Conservation (phyloP, 2,888 invertebrate genomes). For the Hypercompe scribonia region DNA sequence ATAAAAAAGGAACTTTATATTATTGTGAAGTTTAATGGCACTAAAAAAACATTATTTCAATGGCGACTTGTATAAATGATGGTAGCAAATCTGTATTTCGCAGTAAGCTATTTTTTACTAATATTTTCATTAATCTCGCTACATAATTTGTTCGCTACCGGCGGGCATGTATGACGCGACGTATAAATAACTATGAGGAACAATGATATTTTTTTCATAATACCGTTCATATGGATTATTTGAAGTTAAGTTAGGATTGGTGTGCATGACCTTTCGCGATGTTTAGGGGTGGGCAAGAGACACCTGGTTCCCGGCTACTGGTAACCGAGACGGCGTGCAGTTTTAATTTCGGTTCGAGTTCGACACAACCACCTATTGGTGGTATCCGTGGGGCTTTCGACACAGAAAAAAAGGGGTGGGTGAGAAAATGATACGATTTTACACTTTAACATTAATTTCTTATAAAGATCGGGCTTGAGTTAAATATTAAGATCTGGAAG, state of each 20-base stretch:
- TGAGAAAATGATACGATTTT: background rate
- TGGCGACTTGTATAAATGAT: conserved; percentile 11
- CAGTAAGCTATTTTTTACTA: conserved; percentile 11
- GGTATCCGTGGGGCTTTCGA: no score
- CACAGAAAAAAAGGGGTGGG: no score
- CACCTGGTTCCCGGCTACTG: no score
- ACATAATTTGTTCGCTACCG: conserved; percentile 8
- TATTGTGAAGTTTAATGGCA: conserved; percentile 12
- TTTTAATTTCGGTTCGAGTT: no score
- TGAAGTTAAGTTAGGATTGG: background rate
- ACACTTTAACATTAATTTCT: background rate
- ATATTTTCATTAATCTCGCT: conserved; percentile 16
- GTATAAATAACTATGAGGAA: conserved; percentile 10
- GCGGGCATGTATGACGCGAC: conserved; percentile 8
- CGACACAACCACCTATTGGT: no score
- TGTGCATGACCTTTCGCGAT: background rate
- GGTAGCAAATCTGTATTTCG: conserved; percentile 15
- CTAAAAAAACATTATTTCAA: conserved; percentile 12
- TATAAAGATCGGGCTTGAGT: background rate
- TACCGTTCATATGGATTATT: background rate
- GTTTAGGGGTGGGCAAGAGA: background rate
- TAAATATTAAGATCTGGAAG: background rate
- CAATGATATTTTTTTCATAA: conserved; percentile 8
- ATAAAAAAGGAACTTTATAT: conserved; percentile 5
- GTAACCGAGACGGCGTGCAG: no score